These are phyloP conservation scores for Trididemnum miniatum DNA, from an alignment of 23 tunicate genomes.

Conservation along the genomic window DNA sequence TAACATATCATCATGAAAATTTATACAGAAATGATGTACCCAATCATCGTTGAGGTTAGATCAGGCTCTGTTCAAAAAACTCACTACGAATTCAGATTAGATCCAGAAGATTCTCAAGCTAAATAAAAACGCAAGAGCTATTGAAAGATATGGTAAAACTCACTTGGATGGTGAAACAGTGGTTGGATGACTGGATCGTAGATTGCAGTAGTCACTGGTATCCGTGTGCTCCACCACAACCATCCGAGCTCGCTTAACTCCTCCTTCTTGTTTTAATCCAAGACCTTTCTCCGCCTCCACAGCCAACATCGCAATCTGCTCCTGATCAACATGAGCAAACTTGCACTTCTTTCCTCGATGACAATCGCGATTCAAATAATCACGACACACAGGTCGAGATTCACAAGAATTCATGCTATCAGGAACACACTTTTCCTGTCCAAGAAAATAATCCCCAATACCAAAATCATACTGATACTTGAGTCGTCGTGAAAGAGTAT, in stretches of 20 bases:
- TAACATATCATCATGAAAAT: too few species aligned
- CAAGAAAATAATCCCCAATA: conserved; percentile 63
- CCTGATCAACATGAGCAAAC: conserved; percentile 64
- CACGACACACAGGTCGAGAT: conserved; percentile 84
- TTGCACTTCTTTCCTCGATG: conserved; percentile 90
- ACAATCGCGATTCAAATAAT: conserved; percentile 67
- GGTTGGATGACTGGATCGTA: background rate
- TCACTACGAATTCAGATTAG: too few species aligned
- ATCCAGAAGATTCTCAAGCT: too few species aligned
- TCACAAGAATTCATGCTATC: background rate
- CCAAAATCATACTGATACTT: conserved; percentile 97
- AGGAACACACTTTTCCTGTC: conserved; percentile 30
- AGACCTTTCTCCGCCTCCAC: conserved; percentile 31
- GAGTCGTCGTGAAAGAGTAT: conserved; percentile 62
- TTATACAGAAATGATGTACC: too few species aligned
- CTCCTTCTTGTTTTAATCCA: conserved; percentile 6
- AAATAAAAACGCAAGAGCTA: too few species aligned
- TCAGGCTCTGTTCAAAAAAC: too few species aligned
- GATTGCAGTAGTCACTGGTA: conserved; percentile 4
- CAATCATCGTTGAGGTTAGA: too few species aligned
- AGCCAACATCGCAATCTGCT: conserved; percentile 19
- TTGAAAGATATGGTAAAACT: background rate
- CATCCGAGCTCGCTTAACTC: conserved; percentile 54
- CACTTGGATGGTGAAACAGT: conserved; percentile 12
- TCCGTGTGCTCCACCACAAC: conserved; percentile 43